Conservation (phyloP, 92 coral and sea anemone genomes). For the Epizoanthus fatuus region DNA sequence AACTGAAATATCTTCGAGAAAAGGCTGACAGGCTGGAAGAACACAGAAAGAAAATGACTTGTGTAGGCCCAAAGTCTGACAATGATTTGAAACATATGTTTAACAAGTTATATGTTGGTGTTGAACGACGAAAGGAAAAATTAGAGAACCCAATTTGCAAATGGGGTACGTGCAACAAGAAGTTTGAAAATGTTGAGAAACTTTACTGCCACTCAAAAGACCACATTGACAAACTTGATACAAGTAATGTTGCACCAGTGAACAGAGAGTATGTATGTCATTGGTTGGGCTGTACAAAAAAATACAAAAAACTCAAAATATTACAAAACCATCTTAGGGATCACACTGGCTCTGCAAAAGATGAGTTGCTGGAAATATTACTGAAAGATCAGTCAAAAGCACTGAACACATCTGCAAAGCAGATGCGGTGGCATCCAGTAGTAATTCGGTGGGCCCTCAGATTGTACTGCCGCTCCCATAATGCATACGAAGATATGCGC, state of each 20-base stretch:
- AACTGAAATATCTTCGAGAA: conserved; percentile 27
- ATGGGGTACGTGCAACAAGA: conserved; percentile 21
- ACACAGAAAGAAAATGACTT: conserved; percentile 33
- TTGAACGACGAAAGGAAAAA: conserved; percentile 25
- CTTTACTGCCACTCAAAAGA: conserved; percentile 27
- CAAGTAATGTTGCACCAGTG: conserved; percentile 38
- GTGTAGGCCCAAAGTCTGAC: conserved; percentile 12
- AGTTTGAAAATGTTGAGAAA: conserved; percentile 44
- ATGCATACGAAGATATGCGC: conserved; percentile 45
- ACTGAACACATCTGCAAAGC: conserved; percentile 15
- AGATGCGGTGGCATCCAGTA: conserved; percentile 44
- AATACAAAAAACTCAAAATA: conserved; percentile 39
- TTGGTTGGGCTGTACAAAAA: conserved; percentile 51
- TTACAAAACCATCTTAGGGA: conserved; percentile 39
- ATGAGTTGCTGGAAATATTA: conserved; percentile 18
- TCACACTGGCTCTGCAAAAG: conserved; percentile 33
- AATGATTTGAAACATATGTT: conserved; percentile 37
- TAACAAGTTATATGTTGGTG: conserved; percentile 20
- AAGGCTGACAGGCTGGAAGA: conserved; percentile 43
- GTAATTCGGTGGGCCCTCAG: conserved; percentile 41
- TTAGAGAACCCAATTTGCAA: conserved; percentile 19
- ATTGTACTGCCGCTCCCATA: conserved; percentile 30
- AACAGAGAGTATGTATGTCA: conserved; percentile 35
- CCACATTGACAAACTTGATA: conserved; percentile 31
- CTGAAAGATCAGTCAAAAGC: conserved; percentile 9